Base-by-base conservation (phyloP, 2,113 vertebrate genomes). In the Promerops cafer region DNA sequence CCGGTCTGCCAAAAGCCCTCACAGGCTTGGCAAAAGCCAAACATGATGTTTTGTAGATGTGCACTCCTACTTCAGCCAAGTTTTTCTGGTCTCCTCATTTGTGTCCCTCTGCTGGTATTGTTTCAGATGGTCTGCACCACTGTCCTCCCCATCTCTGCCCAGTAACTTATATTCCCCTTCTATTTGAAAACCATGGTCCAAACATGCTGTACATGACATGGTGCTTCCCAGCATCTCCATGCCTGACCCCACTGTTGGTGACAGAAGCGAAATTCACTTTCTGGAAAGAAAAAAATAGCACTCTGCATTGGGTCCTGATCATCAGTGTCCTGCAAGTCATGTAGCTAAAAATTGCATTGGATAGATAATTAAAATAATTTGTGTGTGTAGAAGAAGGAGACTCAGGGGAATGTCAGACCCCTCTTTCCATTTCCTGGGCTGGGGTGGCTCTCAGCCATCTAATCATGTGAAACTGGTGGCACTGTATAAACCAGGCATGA, bases 151-250 rank as follows among this genome's bases (percentile, higher is more conserved):
- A 3, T 61, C 53, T 83, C 77, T 81, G 17, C 31, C 35, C 0
- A 2, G 30, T 71, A 75, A 84, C 6, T 91, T 59, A 12, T 33
- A 75, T 59, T 68, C 21, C 26, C 3, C 7, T 89, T 64, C 44
- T 75, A 2, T 52, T 49, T 64, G 56, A 91, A 87, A 75, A 37
- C 16, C 0, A 0, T 18, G 16, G 31, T 77, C 52, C 0, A 0
- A 18, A 52, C 9, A 8, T 3, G 2, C n/a, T 81, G 27, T 60
- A 31, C 8, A 13, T n/a, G 39, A 66, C 16, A 26, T 53, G 31
- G 9, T 16, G 3, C 18, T 82, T 52, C 53, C n/a, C n/a, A 86
- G 54, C 28, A 57, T 35, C 35, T 40, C 44, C 49, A 19, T 60
- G 44, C 17, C 33, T 71, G 54, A 70, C 6, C 2, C 11, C 35